A percentile compares a stretch with the other conserved stretches of the same genome.
Conservation (phyloP, 2,113 vertebrate genomes). For the Rana temporaria region DNA sequence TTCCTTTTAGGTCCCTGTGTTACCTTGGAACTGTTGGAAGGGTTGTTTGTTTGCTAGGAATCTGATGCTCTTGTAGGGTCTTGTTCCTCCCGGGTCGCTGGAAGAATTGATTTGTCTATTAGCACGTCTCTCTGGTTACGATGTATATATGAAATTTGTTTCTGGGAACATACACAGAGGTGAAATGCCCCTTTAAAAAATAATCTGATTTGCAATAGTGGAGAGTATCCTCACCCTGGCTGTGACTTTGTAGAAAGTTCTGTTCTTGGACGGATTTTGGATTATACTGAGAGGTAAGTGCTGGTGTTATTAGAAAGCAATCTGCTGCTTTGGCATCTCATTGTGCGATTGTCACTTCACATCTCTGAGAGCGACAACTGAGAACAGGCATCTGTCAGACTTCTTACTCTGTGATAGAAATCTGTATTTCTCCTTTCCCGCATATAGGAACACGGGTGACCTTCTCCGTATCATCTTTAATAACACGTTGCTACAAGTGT, state of each 20-base stretch:
- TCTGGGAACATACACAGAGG: too few relatives aligned
- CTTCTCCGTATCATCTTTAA: slow-evolving; percentile 2
- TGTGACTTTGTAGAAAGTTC: neutral
- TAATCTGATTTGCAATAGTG: too few relatives aligned
- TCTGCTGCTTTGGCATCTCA: slow-evolving; percentile 7
- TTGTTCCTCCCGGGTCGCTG: too few relatives aligned
- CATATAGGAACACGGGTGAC: neutral
- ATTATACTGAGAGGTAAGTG: neutral
- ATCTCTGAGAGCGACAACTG: slow-evolving; percentile 19
- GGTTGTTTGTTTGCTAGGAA: too few relatives aligned
- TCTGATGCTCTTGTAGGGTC: too few relatives aligned
- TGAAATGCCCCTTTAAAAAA: too few relatives aligned
- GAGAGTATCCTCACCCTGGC: neutral
- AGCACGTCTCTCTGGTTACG: too few relatives aligned
- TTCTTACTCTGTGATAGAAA: slow-evolving; percentile 18
- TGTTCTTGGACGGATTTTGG: neutral
- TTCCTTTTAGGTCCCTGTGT: too few relatives aligned
- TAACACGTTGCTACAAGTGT: slow-evolving; percentile 5
- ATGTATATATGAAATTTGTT: too few relatives aligned
- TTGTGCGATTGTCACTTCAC: slow-evolving; percentile 7
- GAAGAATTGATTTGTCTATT: too few relatives aligned
- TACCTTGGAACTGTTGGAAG: too few relatives aligned
- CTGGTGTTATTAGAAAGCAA: slow-evolving; percentile 3
- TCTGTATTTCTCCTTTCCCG: slow-evolving; percentile 9
- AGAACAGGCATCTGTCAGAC: slow-evolving; percentile 33